A percentile compares a stretch with the other conserved stretches of the same genome.
phyloP scores from a whole-genome alignment of 30 jellyfish, hydroid and myxozoan genomes.

The Cassiopea andromeda region DNA sequence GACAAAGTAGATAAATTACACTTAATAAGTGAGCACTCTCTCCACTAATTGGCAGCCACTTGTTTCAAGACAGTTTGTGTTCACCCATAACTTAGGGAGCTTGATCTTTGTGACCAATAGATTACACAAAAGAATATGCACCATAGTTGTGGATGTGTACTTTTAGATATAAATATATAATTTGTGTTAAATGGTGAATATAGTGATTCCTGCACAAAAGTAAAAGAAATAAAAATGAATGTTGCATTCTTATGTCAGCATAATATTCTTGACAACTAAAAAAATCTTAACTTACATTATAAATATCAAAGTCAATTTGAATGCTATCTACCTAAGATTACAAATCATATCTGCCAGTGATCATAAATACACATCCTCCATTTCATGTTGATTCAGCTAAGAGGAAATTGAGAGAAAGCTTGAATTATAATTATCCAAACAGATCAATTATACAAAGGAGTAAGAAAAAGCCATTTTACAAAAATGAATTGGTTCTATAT shows the following conservation, averaged over 20 bases:
- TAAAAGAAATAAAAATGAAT: background rate
- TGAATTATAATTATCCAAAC: background rate
- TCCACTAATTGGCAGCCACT: no score
- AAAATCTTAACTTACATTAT: background rate
- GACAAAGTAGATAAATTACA: no score
- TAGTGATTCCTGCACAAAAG: background rate
- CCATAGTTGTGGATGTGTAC: no score
- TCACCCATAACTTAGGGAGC: no score
- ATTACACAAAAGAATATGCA: no score
- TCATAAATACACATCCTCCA: background rate
- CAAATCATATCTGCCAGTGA: background rate
- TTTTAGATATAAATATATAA: no score
- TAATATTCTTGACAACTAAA: background rate
- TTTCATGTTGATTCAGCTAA: slow-evolving; percentile 29
- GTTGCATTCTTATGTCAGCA: background rate
- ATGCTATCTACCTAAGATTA: background rate
- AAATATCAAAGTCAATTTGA: background rate
- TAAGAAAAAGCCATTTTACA: background rate
- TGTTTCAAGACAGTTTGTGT: no score
- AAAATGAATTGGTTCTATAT: background rate
- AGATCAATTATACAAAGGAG: background rate
- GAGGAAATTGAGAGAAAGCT: background rate
- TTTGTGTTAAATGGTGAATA: no score
- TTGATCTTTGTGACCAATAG: no score
- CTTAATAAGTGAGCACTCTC: no score